phyloP scores from a whole-genome alignment of 1,140 invertebrate genomes.

The Rhagoletis zephyria region DNA sequence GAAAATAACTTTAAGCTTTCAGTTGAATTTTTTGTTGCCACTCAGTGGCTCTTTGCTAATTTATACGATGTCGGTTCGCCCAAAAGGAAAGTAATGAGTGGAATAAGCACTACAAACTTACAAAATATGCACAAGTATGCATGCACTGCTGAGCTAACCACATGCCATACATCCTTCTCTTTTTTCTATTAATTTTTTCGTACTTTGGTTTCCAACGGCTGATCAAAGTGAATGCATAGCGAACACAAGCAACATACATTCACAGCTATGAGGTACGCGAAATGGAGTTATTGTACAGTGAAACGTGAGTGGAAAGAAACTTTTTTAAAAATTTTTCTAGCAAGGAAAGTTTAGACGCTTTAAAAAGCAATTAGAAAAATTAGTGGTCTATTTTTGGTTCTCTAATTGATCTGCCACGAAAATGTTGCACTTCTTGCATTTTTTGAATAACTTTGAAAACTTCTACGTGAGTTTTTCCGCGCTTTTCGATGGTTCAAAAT shows the following conservation, averaged over 20 bases:
- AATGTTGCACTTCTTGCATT: no score
- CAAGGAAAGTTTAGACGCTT: no score
- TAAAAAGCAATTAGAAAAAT: no score
- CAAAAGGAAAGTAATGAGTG: background rate
- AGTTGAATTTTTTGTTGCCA: background rate
- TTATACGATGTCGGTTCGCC: background rate
- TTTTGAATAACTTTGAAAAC: no score
- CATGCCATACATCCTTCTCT: no score
- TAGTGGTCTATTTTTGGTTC: no score
- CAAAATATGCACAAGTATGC: background rate
- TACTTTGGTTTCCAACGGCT: background rate
- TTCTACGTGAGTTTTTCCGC: no score
- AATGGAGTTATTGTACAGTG: background rate
- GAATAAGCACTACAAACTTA: slow-evolving; percentile 17
- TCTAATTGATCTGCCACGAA: no score
- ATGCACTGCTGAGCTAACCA: no score
- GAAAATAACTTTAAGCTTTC: background rate
- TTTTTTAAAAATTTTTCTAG: no score
- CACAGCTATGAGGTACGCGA: background rate
- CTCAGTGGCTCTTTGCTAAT: slow-evolving; percentile 4
- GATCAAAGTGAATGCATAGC: slow-evolving; percentile 44
- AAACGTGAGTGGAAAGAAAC: background rate
- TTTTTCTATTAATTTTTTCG: no score
- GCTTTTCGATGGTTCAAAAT: no score
- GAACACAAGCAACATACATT: background rate